A percentile compares a stretch with the other conserved stretches of the same genome.
These are phyloP conservation scores for Augiades crinisus DNA, from an alignment of 2,888 invertebrate species.

Conservation along the genomic window DNA sequence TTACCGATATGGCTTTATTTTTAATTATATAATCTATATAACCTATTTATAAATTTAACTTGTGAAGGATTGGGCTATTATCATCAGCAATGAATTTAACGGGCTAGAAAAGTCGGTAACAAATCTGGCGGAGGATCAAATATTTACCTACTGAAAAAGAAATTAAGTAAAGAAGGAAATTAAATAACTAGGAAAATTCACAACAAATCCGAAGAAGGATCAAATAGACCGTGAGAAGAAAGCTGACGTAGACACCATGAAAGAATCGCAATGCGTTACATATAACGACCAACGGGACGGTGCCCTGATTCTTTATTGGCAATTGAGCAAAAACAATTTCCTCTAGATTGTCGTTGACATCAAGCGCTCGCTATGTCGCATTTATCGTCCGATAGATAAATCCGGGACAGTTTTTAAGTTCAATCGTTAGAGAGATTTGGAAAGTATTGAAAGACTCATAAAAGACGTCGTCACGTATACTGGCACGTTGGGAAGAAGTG, in stretches of 20 bases:
- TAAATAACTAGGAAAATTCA: no score
- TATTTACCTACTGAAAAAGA: no score
- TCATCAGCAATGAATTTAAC: no score
- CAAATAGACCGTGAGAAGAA: not conserved
- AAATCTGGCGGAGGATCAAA: no score
- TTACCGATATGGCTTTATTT: no score
- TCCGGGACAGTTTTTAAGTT: slow-evolving; percentile 17
- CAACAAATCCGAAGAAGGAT: no score
- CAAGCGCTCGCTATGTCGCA: slow-evolving; percentile 10
- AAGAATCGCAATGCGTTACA: slow-evolving; percentile 15
- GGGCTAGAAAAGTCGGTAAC: no score
- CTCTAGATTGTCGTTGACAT: slow-evolving; percentile 3
- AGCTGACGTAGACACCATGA: not conserved
- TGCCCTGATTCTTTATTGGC: slow-evolving; percentile 24
- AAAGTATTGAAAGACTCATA: slow-evolving; percentile 22
- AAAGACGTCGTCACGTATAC: slow-evolving; percentile 18
- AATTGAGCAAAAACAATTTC: slow-evolving; percentile 20
- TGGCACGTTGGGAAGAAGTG: slow-evolving; percentile 9
- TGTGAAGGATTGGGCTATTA: no score
- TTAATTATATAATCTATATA: no score
- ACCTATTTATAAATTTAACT: no score
- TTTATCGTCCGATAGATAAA: slow-evolving; percentile 15
- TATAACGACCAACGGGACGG: slow-evolving; percentile 9
- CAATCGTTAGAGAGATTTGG: slow-evolving; percentile 20
- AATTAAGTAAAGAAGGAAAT: no score